Base-by-base conservation (phyloP, 1,140 invertebrate genomes). In the Melipona quadrifasciata region DNA sequence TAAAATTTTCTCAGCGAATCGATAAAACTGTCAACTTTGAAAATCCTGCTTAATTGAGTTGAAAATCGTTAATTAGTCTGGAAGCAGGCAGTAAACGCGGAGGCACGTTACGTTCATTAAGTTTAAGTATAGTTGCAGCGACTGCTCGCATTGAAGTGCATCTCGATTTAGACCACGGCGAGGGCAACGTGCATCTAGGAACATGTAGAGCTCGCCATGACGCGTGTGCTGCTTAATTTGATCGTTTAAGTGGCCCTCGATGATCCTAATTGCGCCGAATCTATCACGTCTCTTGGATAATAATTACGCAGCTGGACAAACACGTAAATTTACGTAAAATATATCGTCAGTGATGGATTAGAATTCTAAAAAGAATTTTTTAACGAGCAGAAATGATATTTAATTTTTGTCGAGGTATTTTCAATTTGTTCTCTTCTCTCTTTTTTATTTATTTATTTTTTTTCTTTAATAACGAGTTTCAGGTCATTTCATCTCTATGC, bases 131-230 rank as follows among this genome's bases (percentile, higher is more conserved):
- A 68, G 64, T 71, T 85, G 78, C 77, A n/a, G 4, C 1, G 58
- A 58, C 76, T 72, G 65, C 57, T 64, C 73, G 79, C 31, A 87
- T 89, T 90, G 79, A 90, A 87, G 85, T 87, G 85, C 75, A 76
- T 87, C 89, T 90, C 89, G 82, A 90, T 90, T 90, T 90, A 90
- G 88, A 87, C 65, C 24, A 27, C 61, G 61, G 12, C 77, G 86
- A 67, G 67, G 78, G 88, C 82, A 89, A 80, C 34, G 79, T 87
- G 75, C 81, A 87, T 27, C 65, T 83, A 86, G 80, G 64, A 84
- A 88, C 77, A 53, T 24, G 80, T 86, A 47, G 65, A 85, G 79
- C 67, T 31, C 14, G 55, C 61, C 72, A 76, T 86, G 67, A 83
- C 84, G 61, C 72, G 72, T n/a, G 27, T 80, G 84, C 67, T 61